phyloP scores from a whole-genome alignment of 2,888 invertebrate genomes.

The Meteorus colon region DNA sequence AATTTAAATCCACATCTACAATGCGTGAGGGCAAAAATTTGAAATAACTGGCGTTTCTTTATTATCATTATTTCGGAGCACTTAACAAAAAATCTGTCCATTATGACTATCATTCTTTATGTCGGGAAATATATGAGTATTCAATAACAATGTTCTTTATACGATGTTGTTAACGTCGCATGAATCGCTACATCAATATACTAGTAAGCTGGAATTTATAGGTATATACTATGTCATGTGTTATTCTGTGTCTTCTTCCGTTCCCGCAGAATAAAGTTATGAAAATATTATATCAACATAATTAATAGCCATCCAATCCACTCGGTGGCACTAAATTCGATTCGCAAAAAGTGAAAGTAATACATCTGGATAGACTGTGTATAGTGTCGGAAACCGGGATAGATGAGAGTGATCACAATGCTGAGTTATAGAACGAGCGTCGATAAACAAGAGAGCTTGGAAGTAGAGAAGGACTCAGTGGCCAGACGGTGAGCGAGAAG shows the following conservation, averaged over 20 bases:
- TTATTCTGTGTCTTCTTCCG: neutral
- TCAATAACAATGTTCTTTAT: neutral
- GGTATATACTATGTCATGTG: neutral
- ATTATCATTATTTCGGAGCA: no score
- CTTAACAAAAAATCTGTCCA: neutral
- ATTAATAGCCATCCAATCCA: neutral
- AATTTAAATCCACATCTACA: no score
- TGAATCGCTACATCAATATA: neutral
- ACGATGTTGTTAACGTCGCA: neutral
- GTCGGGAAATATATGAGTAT: neutral
- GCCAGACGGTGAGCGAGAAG: slow-evolving; percentile 45
- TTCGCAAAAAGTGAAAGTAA: slow-evolving; percentile 37
- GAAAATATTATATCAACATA: neutral
- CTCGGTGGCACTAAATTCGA: neutral
- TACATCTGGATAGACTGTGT: neutral
- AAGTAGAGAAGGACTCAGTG: slow-evolving; percentile 35
- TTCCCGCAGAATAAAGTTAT: neutral
- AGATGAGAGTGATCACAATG: neutral
- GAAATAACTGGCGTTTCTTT: no score
- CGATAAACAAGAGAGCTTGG: slow-evolving; percentile 44
- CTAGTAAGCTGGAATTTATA: neutral
- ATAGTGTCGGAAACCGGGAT: slow-evolving; percentile 9
- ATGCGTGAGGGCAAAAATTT: no score
- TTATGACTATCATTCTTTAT: neutral
- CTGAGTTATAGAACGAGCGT: slow-evolving; percentile 33